Conservation (phyloP, 1,140 invertebrate species). For the Uloborus diversus region DNA sequence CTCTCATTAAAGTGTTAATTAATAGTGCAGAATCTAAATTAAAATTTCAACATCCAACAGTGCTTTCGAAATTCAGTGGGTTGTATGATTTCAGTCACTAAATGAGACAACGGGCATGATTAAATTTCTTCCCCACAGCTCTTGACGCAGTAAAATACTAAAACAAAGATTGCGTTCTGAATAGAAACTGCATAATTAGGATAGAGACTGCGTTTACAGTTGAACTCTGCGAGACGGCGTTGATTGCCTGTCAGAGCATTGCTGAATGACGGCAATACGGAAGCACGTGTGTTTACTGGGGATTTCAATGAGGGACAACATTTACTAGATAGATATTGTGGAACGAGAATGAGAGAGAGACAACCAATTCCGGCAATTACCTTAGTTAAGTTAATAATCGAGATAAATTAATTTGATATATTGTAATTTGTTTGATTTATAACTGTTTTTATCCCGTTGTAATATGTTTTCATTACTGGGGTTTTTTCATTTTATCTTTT, state of each 20-base stretch:
- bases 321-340: slow-evolving; percentile 2
- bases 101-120: neutral
- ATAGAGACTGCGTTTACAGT: neutral
- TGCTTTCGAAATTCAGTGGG: too few species aligned
- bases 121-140: neutral
- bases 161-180: neutral
- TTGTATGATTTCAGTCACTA: neutral
- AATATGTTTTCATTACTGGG: too few species aligned
- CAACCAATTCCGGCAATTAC: neutral
- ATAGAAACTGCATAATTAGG: slow-evolving; percentile 9
- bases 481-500: too few species aligned
- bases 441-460: too few species aligned
- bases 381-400: too few species aligned
- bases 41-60: too few species aligned
- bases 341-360: neutral
- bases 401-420: too few species aligned
- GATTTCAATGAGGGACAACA: slow-evolving; percentile 19
- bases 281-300: slow-evolving; percentile 25
- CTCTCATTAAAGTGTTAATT: too few species aligned
- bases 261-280: neutral
- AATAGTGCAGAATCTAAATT: too few species aligned
- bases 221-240: neutral
- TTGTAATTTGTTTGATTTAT: too few species aligned
- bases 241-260: neutral
- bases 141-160: neutral